These are phyloP conservation scores for Oligia fasciuncula DNA, from an alignment of 2,888 invertebrate species.

Conservation along the genomic window DNA sequence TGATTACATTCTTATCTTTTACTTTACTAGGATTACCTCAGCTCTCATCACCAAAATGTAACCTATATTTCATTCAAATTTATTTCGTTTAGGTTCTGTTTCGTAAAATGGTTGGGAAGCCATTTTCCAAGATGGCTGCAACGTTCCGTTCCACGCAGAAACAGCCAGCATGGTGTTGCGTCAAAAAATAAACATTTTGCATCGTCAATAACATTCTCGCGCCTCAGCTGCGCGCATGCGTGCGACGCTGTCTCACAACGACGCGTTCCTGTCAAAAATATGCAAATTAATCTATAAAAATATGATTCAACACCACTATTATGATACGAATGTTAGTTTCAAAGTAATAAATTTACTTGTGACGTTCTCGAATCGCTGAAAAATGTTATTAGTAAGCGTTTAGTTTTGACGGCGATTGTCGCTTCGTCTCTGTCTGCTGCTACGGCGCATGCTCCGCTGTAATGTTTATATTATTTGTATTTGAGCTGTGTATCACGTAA, in stretches of 20 bases:
- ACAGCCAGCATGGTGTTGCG: conserved; percentile 75
- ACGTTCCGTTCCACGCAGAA: conserved; percentile 65
- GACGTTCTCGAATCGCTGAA: conserved; percentile 58
- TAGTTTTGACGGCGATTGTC: conserved; percentile 63
- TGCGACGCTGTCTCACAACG: conserved; percentile 66
- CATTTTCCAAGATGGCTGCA: conserved; percentile 67
- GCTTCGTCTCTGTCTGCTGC: conserved; percentile 81
- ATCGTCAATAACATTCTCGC: conserved; percentile 88
- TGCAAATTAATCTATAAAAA: conserved; percentile 89
- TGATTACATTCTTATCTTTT: conserved; percentile 82
- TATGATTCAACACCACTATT: conserved; percentile 79
- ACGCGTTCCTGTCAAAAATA: conserved; percentile 87
- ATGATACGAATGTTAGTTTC: conserved; percentile 76
- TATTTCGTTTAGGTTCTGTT: conserved; percentile 24
- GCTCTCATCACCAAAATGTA: conserved; percentile 48
- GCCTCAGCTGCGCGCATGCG: conserved; percentile 83
- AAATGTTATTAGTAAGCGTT: conserved; percentile 65
- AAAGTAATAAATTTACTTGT: conserved; percentile 68
- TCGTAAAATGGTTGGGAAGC: conserved; percentile 29
- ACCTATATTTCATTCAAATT: conserved; percentile 32
- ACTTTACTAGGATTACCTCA: conserved; percentile 67
- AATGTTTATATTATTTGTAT: conserved; percentile 91
- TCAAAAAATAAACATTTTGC: conserved; percentile 88
- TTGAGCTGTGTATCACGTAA: conserved; percentile 91
- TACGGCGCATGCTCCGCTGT: conserved; percentile 88